Base-by-base conservation (phyloP, 2,888 invertebrate genomes). In the Ophioninae sp. region DNA sequence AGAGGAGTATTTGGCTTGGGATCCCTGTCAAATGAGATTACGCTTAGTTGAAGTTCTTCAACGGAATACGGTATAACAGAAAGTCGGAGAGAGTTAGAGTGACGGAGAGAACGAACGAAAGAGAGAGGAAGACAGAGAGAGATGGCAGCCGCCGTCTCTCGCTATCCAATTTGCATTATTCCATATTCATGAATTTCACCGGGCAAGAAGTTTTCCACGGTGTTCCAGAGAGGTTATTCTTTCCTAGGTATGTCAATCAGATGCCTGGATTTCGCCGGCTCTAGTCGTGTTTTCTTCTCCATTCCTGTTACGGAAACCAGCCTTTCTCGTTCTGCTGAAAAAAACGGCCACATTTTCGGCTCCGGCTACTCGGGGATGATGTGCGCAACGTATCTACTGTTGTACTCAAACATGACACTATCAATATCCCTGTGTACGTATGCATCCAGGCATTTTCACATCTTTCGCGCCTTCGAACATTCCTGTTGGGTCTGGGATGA, bases 21-120 rank as follows among this genome's bases (percentile, higher is more conserved):
- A 85, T 86, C 85, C 82, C 85, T 85, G 86, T 86, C 86, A 86
- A 87, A 86, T 86, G 84, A 86, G 86, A 86, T 87, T 87, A 87
- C 86, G 86, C 85, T 86, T 85, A 86, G 86, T 87, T 86, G 81
- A 86, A 86, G 81, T 86, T 87, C 82, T 81, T 82, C 82, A 72
- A 84, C 79, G 73, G 75, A 83, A 83, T 74, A 79, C 22, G 58
- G 78, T 84, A 85, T 85, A 84, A 84, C 82, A 73, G 44, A 67
- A 65, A 75, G 51, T 51, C 51, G 51, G 65, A 74, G 79, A 59
- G 41, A 23, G 61, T 58, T 56, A 20, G n/a, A 73, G 83, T 64
- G 77, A 23, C 58, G 58, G 72, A 73, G 64, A 39, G 23, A 77
- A 22, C 30, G 63, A 63, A 23, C 63, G 63, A 71, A 69, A 69